These are phyloP conservation scores for Bugulina stolonifera DNA, from an alignment of 2,888 invertebrate genomes.

Conservation along the genomic window DNA sequence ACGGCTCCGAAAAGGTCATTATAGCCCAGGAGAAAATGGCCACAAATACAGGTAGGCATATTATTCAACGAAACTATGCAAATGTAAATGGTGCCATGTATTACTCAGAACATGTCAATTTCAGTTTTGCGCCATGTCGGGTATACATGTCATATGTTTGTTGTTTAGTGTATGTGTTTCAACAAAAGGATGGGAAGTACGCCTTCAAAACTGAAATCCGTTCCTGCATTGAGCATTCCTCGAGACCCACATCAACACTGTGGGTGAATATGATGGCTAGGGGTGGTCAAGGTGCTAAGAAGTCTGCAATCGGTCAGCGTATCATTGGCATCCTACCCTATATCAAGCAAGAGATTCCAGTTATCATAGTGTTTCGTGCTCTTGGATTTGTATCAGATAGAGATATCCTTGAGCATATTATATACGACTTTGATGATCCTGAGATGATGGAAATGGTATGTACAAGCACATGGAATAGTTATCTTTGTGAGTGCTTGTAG, in stretches of 20 bases:
- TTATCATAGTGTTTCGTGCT: slow-evolving; percentile 99
- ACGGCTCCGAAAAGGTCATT: slow-evolving; percentile 94
- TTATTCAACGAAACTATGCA: too few relatives aligned
- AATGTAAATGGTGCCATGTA: too few relatives aligned
- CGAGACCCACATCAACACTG: slow-evolving; percentile 91
- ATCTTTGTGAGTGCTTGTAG: too few relatives aligned
- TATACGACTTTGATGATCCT: slow-evolving; percentile 99
- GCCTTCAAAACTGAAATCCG: slow-evolving; percentile 97
- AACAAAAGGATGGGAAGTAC: slow-evolving; percentile 99
- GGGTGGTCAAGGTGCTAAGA: slow-evolving; percentile 93
- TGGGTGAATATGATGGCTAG: slow-evolving; percentile 99
- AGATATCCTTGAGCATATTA: slow-evolving; percentile 98
- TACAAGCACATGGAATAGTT: too few relatives aligned
- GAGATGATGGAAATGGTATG: slow-evolving; percentile 99
- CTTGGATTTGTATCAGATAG: slow-evolving; percentile 97
- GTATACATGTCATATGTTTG: too few relatives aligned
- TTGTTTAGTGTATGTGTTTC: slow-evolving; percentile 84
- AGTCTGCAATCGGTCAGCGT: slow-evolving; percentile 95
- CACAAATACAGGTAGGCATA: slow-evolving; percentile 72
- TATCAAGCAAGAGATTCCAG: slow-evolving; percentile 98
- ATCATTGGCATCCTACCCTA: slow-evolving; percentile 97
- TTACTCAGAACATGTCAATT: too few relatives aligned
- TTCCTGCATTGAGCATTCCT: slow-evolving; percentile 80
- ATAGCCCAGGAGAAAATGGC: slow-evolving; percentile 99
- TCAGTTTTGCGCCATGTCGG: too few relatives aligned